Evolutionary conservation across 2,113 vertebrate species (phyloP).

Genomic region (Mystacornis crossleyi): DNA sequence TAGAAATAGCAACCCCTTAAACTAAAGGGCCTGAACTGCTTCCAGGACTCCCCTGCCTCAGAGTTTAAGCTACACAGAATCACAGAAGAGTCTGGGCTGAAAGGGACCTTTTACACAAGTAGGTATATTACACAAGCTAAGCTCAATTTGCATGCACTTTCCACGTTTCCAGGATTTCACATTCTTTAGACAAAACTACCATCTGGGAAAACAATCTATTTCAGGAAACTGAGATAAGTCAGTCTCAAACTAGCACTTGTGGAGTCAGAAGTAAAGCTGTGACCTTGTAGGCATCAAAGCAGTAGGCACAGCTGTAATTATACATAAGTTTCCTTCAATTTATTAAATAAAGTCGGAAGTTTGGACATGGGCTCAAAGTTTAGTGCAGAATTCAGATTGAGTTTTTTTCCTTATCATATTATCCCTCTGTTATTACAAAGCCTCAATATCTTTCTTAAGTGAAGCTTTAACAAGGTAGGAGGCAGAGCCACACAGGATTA

Average conservation of each 20-base stretch:
- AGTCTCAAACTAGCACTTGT: background rate
- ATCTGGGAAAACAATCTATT: slow-evolving; percentile 35
- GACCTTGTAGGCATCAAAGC: slow-evolving; percentile 20
- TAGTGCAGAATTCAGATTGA: background rate
- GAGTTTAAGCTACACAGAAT: background rate
- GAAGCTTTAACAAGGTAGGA: background rate
- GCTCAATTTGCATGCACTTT: background rate
- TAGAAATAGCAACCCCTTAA: background rate
- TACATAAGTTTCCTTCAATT: background rate
- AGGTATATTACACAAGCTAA: background rate
- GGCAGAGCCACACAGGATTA: background rate
- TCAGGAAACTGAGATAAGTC: background rate
- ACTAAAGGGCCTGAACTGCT: background rate
- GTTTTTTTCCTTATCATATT: background rate
- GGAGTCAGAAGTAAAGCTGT: slow-evolving; percentile 4
- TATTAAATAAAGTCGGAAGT: background rate
- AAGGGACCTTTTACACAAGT: background rate
- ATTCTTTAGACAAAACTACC: slow-evolving; percentile 1
- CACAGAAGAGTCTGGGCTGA: background rate
- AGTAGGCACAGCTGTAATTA: background rate
- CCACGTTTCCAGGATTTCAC: background rate
- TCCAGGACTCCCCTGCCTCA: background rate
- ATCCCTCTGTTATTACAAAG: background rate
- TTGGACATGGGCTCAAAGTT: background rate
- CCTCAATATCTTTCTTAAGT: background rate